phyloP scores from a whole-genome alignment of 1,140 invertebrate genomes.

The Tyrophagus putrescentiae region DNA sequence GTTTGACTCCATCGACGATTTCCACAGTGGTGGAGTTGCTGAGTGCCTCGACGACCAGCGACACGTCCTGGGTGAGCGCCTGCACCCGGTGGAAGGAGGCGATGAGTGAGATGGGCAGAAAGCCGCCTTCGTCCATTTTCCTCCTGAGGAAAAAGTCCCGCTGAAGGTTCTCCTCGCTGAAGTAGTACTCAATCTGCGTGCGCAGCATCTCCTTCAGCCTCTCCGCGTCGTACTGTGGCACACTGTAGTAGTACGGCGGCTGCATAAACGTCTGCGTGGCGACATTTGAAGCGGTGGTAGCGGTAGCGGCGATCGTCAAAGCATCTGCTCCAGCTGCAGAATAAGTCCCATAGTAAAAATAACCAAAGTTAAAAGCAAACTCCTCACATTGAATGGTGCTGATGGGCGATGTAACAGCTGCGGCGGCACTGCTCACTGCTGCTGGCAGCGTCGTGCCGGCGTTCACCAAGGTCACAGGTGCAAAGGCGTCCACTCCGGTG shows the following conservation, averaged over 20 bases:
- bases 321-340: neutral
- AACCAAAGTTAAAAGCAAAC: too few species aligned
- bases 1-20: conserved; percentile 57
- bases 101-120: conserved; percentile 75
- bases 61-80: conserved; percentile 64
- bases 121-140: conserved; percentile 90
- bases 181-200: conserved; percentile 71
- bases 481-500: neutral
- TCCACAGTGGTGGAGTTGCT: conserved; percentile 64
- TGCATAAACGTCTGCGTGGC: neutral
- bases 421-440: neutral
- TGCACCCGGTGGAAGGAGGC: conserved; percentile 89
- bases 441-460: neutral
- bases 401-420: too few species aligned
- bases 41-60: conserved; percentile 61
- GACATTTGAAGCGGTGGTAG: neutral
- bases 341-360: too few species aligned
- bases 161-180: conserved; percentile 87
- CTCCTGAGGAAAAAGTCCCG: conserved; percentile 88
- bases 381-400: too few species aligned
- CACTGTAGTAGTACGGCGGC: conserved; percentile 2
- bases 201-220: conserved; percentile 19
- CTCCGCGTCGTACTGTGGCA: neutral
- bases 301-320: neutral
- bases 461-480: neutral